Evolutionary conservation across 1,140 invertebrate genomes (phyloP), one percentile per base, ranked within the genome.

Genomic region (Aphelinus atriplicis): DNA sequence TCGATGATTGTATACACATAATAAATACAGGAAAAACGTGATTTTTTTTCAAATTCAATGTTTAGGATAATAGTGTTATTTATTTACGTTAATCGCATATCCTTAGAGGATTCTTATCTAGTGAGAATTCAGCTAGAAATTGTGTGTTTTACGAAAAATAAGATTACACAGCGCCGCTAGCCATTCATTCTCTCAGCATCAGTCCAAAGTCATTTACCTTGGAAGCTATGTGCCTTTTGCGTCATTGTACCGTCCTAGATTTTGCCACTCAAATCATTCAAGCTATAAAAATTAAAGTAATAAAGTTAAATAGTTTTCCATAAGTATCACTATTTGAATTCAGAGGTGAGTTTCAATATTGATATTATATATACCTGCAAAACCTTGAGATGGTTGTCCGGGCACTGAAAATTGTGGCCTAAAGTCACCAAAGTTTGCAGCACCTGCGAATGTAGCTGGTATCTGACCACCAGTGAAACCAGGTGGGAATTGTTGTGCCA

Each of bases 331-430:
- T 26, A 26, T 26, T 26, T 26, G 26, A 26, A 26, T 26, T 26
- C 26, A 26, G 26, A 26, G 26, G 26, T 26, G 26, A 26, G 26
- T 26, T 26, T 26, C 0, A 26, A 26, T 26, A 26, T 26, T 26
- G 26, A 26, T 26, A 9, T 57, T 7, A 9, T 57, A 57, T 57
- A 57, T 75, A 84, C 85, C 82, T 82, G 85, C 86, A 78, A 87
- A 87, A 78, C 89, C 89, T 79, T 90, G 87, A 47, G 90, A 88
- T 71, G 93, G 92, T 84, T 95, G 94, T 10, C 94, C 94, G 76
- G 95, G 95, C 80, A 96, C 94, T 76, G 94, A 95, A 90, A 95
- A 96, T 90, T 96, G 94, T 84, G 95, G 94, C 88, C 95, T 92
- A 88, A 96, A 96, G 85, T 94, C 95, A 77, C 93, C 92, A 86